Evolutionary conservation across 1,140 invertebrate species (phyloP).

Genomic region (Cataglyphis hispanica): DNA sequence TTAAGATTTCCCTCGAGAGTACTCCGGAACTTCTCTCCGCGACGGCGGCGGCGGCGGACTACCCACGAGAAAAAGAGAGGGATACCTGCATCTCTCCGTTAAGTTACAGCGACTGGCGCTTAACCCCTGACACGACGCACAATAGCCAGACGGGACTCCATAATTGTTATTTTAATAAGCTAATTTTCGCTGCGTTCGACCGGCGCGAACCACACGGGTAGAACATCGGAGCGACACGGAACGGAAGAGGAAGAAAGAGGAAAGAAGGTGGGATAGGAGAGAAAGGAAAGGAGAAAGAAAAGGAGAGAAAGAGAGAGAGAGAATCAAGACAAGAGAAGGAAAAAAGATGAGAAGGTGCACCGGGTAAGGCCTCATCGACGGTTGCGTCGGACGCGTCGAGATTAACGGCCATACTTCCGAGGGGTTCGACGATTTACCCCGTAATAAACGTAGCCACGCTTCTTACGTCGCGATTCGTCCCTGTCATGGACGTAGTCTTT

Average conservation of each 20-base stretch:
- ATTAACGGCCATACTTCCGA: conserved; percentile 78
- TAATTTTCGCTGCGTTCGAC: conserved; percentile 79
- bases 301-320: conserved; percentile 22
- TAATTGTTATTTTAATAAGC: conserved; percentile 85
- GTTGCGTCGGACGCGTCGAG: conserved; percentile 74
- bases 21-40: conserved; percentile 44
- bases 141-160: conserved; percentile 79
- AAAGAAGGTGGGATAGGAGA: background rate
- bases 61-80: conserved; percentile 31
- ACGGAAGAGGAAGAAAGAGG: conserved; percentile 14
- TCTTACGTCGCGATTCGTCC: conserved; percentile 58
- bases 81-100: conserved; percentile 69
- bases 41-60: conserved; percentile 6
- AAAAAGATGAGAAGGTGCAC: conserved; percentile 60
- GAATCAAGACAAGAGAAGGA: conserved; percentile 5
- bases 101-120: conserved; percentile 81
- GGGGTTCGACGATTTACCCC: conserved; percentile 75
- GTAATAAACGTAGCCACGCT: conserved; percentile 76
- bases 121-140: conserved; percentile 80
- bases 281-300: background rate
- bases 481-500: conserved; percentile 29
- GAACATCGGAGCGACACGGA: conserved; percentile 30
- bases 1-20: conserved; percentile 61
- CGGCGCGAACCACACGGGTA: conserved; percentile 68
- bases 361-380: conserved; percentile 69